Percentiles rank a stretch among this genome's conserved stretches.
phyloP scores from a whole-genome alignment of 2,888 invertebrate species.

The Cylindroiulus punctatus region DNA sequence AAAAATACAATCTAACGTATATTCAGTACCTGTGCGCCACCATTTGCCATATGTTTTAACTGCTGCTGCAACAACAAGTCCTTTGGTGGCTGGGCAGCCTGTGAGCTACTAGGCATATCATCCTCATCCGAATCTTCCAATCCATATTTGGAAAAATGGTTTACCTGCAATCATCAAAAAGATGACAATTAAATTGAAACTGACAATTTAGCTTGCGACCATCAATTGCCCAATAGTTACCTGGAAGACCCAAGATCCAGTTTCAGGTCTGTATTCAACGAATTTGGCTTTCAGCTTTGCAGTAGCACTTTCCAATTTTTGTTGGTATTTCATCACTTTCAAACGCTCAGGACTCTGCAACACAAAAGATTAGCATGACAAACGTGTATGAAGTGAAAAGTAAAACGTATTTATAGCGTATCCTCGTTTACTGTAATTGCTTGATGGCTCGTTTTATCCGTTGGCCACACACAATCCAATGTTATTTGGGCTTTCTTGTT shows the following conservation, averaged over 20 bases:
- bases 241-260: slow-evolving; percentile 97
- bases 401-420: slow-evolving; percentile 49
- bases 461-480: slow-evolving; percentile 93
- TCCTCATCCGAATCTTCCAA: slow-evolving; percentile 90
- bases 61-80: slow-evolving; percentile 53
- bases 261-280: slow-evolving; percentile 92
- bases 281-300: slow-evolving; percentile 89
- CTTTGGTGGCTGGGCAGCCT: slow-evolving; percentile 17
- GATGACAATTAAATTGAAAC: neutral
- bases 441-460: slow-evolving; percentile 81
- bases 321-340: slow-evolving; percentile 83
- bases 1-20: too few species aligned
- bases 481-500: slow-evolving; percentile 90
- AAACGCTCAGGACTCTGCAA: slow-evolving; percentile 75
- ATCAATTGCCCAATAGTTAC: slow-evolving; percentile 66
- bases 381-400: slow-evolving; percentile 31
- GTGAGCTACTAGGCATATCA: slow-evolving; percentile 65
- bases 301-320: slow-evolving; percentile 83
- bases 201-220: neutral
- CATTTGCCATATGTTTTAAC: slow-evolving; percentile 43
- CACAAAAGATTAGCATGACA: slow-evolving; percentile 53
- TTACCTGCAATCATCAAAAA: slow-evolving; percentile 71
- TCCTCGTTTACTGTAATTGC: slow-evolving; percentile 76
- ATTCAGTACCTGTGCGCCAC: slow-evolving; percentile 40
- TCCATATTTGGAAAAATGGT: slow-evolving; percentile 95